Evolutionary conservation across 2,113 vertebrate genomes (phyloP).

Genomic region (Xiphophorus hellerii): DNA sequence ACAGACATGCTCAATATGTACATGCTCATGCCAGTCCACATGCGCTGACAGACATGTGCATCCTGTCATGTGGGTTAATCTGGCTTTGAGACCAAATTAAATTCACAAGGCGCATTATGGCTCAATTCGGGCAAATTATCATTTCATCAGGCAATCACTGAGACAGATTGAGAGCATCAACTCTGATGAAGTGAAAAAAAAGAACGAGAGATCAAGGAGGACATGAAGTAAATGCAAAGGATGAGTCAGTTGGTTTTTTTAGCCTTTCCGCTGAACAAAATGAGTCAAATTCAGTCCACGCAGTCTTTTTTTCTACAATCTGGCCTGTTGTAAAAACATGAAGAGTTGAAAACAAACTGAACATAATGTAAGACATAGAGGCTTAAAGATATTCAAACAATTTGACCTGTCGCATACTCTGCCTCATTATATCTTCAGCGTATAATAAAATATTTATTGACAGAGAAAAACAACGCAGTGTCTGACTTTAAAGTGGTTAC

Average conservation of each 20-base stretch:
- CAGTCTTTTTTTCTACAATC: constrained; percentile 27
- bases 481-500: no score
- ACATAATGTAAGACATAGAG: not conserved
- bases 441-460: not conserved
- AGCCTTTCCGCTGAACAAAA: constrained; percentile 44
- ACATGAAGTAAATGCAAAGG: constrained; percentile 39
- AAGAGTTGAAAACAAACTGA: not conserved
- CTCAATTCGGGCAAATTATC: constrained; percentile 72
- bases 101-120: constrained; percentile 65
- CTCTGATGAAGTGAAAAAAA: constrained; percentile 30
- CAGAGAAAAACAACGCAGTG: not conserved
- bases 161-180: constrained; percentile 71
- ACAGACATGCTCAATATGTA: constrained; percentile 20
- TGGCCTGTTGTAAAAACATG: not conserved
- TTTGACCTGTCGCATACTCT: not conserved
- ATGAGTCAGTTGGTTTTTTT: constrained; percentile 45
- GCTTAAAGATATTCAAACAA: not conserved
- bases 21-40: constrained; percentile 10
- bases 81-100: constrained; percentile 70
- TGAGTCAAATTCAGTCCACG: constrained; percentile 49
- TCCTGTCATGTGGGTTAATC: constrained; percentile 66
- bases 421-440: not conserved
- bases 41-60: constrained; percentile 34
- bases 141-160: constrained; percentile 51
- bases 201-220: constrained; percentile 38